Percentiles rank a stretch among this genome's conserved stretches.
Evolutionary conservation across 2,888 invertebrate species (phyloP).

Genomic region (Lamproptera curius): DNA sequence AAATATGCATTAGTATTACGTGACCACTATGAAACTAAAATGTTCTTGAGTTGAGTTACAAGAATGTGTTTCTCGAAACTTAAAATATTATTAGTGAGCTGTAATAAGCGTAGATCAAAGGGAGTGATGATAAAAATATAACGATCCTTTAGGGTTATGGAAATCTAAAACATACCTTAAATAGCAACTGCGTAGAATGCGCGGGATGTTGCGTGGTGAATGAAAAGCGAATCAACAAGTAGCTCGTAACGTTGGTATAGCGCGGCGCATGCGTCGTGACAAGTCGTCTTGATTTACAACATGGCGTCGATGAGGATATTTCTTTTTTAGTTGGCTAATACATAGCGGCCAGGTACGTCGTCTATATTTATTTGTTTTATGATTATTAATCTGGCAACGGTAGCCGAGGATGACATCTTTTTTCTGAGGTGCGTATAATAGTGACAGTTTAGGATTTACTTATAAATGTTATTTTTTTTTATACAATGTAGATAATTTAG

Average conservation of each 20-base stretch:
- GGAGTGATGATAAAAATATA: not conserved
- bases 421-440: conserved; percentile 8
- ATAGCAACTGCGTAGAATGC: conserved; percentile 56
- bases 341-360: conserved; percentile 12
- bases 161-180: conserved; percentile 18
- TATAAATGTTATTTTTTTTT: too few relatives aligned
- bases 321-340: conserved; percentile 2
- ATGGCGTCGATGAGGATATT: conserved; percentile 39
- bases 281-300: conserved; percentile 37
- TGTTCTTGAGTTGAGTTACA: too few relatives aligned
- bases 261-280: conserved; percentile 48
- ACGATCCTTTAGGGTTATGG: not conserved
- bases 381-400: conserved; percentile 1
- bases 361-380: not conserved
- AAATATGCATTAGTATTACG: too few relatives aligned
- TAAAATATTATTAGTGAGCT: too few relatives aligned
- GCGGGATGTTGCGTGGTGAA: conserved; percentile 60
- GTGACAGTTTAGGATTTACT: too few relatives aligned
- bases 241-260: conserved; percentile 35
- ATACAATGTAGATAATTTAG: too few relatives aligned
- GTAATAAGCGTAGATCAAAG: too few relatives aligned
- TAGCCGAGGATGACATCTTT: not conserved
- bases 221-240: conserved; percentile 72
- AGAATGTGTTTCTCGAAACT: too few relatives aligned
- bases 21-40: too few relatives aligned